Base-by-base conservation (phyloP, 2,888 invertebrate genomes). In the Lasius platythorax region DNA sequence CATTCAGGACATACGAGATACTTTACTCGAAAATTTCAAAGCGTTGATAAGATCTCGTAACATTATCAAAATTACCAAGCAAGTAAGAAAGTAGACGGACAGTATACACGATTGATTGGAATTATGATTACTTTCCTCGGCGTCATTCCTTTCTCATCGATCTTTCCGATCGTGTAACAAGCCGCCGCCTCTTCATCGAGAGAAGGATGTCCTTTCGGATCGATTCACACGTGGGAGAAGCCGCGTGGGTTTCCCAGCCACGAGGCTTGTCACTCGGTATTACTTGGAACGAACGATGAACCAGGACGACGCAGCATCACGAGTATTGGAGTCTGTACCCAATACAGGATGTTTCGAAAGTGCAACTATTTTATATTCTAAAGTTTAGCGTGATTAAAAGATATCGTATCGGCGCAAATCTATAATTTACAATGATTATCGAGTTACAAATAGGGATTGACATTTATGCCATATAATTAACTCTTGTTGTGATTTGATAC, bases 211-310 rank as follows among this genome's bases (percentile, higher is more conserved):
- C 30, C 50, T 70, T 72, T 66, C 67, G 37, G 28, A 15, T 79
- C 70, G 68, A 72, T 50, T 66, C 58, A 66, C 67, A 82, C 56
- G 72, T 82, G 66, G 72, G 73, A 68, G 82, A 82, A 40, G 12
- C 30, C 50, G 76, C 75, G 82, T 82, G 64, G 82, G 76, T 67
- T 82, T 82, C 2, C 37, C 43, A 67, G 37, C 61, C 53, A 68
- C 30, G 76, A 78, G 40, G 30, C 82, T 67, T 82, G 67, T 84
- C 82, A 72, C 73, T 56, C 11, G 43, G n/a, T 64, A 64, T 84
- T 81, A 72, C 53, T 50, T 46, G 66, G 56, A 64, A 72, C 64
- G 72, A 84, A 37, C 81, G 68, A 84, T 82, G 72, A 84, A 81
- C 81, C 81, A 72, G 56, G 50, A 53, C n/a, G 15, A 28, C 28